Evolutionary conservation across 1,140 invertebrate species (phyloP).

Genomic region (Achroia grisella): DNA sequence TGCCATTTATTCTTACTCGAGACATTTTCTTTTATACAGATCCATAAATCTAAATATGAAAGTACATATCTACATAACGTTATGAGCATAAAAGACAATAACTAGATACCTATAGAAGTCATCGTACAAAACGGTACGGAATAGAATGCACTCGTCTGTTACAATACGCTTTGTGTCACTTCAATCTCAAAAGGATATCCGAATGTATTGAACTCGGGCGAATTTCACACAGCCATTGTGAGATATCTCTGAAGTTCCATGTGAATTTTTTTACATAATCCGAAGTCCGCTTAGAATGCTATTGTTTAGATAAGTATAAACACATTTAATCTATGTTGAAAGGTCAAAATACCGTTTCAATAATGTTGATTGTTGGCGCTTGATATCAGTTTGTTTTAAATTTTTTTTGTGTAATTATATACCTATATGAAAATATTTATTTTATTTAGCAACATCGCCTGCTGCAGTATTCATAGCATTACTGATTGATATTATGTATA

Average conservation of each 20-base stretch:
- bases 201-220: conserved; percentile 49
- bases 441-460: no score
- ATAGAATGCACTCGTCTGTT: conserved; percentile 46
- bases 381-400: no score
- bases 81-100: conserved; percentile 32
- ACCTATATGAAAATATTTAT: no score
- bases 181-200: conserved; percentile 61
- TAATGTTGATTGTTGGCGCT: no score
- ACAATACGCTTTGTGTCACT: conserved; percentile 63
- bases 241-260: conserved; percentile 29
- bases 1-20: no score
- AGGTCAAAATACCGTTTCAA: no score
- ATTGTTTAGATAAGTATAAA: conserved; percentile 32
- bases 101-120: conserved; percentile 17
- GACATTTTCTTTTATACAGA: no score
- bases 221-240: conserved; percentile 42
- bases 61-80: no score
- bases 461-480: no score
- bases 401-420: no score
- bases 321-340: background rate
- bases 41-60: no score
- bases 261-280: conserved; percentile 39
- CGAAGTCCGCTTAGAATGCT: conserved; percentile 17
- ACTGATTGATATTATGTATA: no score
- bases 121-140: conserved; percentile 44